Conservation (phyloP, 2,113 vertebrate genomes). For the Odontophorus gujanensis region DNA sequence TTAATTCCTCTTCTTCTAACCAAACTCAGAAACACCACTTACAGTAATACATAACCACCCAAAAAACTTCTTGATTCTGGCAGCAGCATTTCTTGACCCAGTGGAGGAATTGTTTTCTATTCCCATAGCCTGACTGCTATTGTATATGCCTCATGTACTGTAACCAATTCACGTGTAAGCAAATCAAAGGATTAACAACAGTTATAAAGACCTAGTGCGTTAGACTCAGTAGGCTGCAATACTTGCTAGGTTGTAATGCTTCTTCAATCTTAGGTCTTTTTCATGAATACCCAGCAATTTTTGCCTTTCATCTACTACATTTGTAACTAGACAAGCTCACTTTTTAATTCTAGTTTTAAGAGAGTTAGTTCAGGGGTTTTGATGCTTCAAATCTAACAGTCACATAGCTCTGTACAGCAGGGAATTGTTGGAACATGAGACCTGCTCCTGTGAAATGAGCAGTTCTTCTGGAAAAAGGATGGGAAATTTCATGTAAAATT, state of each 20-base stretch:
- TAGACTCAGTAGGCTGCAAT: neutral
- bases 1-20: neutral
- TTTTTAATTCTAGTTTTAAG: neutral
- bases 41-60: neutral
- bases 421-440: neutral
- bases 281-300: neutral
- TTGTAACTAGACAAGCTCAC: neutral
- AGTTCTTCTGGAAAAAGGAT: neutral
- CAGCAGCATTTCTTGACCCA: neutral
- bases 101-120: neutral
- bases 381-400: neutral
- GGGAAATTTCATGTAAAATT: neutral
- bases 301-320: accelerated
- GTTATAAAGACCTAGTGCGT: neutral
- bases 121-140: neutral
- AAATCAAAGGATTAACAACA: neutral
- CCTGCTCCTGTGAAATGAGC: neutral
- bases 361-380: neutral
- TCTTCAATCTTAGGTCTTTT: neutral
- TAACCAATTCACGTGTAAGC: neutral
- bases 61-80: neutral
- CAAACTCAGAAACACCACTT: neutral
- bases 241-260: neutral
- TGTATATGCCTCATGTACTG: neutral
- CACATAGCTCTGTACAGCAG: neutral